Evolutionary conservation across 1,140 invertebrate genomes (phyloP).

Genomic region (Drosophila willistoni): DNA sequence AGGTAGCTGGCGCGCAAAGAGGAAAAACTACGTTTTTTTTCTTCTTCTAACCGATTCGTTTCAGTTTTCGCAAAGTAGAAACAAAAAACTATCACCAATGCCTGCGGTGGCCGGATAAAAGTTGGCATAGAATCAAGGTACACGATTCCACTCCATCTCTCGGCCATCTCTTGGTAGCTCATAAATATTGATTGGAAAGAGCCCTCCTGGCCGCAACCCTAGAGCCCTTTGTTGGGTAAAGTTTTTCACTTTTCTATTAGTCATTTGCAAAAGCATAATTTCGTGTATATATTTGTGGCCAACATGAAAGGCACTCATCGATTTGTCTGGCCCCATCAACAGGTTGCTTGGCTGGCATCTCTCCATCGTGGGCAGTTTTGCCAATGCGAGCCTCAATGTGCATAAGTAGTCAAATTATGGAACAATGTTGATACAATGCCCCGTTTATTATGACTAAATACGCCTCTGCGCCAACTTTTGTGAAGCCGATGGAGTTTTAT

Average conservation of each 20-base stretch:
- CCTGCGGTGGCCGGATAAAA: constrained; percentile 10
- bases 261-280: constrained; percentile 34
- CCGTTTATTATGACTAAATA: constrained; percentile 5
- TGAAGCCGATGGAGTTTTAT: constrained; percentile 12
- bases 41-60: constrained; percentile 1
- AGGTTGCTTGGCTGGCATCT: constrained; percentile 5
- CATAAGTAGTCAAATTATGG: constrained; percentile 5
- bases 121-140: constrained; percentile 18
- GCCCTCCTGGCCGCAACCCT: not conserved
- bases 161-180: constrained; percentile 5
- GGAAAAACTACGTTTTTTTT: not conserved
- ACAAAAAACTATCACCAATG: constrained; percentile 42
- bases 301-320: constrained; percentile 24
- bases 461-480: constrained; percentile 16
- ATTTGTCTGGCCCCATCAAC: constrained; percentile 14
- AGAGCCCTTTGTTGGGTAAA: constrained; percentile 23
- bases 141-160: constrained; percentile 8
- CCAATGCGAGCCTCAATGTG: constrained; percentile 1
- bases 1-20: not conserved
- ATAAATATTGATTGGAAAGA: constrained; percentile 59
- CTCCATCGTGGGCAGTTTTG: not conserved
- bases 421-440: not conserved
- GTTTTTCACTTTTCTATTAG: constrained; percentile 26
- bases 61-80: constrained; percentile 13
- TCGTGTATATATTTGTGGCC: constrained; percentile 35